phyloP scores from a whole-genome alignment of 2,113 vertebrate species.

The Phyllostomus hastatus region DNA sequence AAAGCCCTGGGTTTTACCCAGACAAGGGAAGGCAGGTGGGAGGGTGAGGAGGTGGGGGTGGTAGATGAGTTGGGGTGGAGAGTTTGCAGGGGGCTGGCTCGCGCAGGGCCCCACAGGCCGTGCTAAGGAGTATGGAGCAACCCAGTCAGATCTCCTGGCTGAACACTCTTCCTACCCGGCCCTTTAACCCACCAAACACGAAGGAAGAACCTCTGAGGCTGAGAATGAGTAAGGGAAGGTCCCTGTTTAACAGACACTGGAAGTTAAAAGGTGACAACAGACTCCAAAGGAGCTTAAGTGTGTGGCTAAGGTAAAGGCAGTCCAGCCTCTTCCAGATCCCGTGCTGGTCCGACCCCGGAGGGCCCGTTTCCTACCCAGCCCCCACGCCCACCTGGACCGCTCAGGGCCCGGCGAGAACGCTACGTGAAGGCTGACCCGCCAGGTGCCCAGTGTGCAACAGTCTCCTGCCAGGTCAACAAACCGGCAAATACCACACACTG shows the following conservation, averaged over 20 bases:
- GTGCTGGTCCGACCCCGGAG: not conserved
- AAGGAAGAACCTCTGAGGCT: not conserved
- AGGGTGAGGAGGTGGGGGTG: not conserved
- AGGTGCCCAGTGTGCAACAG: not conserved
- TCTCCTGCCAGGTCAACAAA: not conserved
- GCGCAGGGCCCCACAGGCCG: not conserved
- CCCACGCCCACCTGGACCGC: not conserved
- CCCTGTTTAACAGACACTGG: not conserved
- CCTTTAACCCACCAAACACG: not conserved
- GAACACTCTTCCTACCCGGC: not conserved
- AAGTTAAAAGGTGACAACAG: not conserved
- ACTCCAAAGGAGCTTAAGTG: accelerated
- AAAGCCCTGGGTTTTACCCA: not conserved
- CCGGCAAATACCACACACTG: not conserved
- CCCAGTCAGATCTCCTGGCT: not conserved
- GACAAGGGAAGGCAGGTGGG: not conserved
- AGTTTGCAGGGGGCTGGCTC: no score
- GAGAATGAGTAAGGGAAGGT: not conserved
- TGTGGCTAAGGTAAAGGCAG: accelerated
- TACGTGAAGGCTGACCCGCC: not conserved
- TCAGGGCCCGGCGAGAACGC: not conserved
- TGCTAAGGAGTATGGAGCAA: accelerated
- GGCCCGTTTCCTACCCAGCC: not conserved
- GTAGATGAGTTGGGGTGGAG: not conserved
- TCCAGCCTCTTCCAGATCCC: not conserved